phyloP scores from a whole-genome alignment of 2,888 invertebrate genomes.

The Drosophila differens region DNA sequence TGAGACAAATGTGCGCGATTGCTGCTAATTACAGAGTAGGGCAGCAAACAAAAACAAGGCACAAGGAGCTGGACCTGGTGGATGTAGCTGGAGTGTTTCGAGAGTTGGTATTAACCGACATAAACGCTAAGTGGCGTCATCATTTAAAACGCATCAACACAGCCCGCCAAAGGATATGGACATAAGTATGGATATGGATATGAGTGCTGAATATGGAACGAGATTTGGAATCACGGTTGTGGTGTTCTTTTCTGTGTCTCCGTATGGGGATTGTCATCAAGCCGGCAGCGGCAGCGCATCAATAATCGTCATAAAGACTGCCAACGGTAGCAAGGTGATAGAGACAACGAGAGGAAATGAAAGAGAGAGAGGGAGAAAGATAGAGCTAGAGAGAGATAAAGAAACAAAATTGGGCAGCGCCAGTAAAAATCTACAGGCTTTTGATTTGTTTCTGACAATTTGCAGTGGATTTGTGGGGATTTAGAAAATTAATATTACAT shows the following conservation, averaged over 20 bases:
- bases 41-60: neutral
- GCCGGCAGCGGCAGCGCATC: conserved; percentile 71
- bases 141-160: conserved; percentile 83
- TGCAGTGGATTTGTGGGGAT: neutral
- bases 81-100: conserved; percentile 14
- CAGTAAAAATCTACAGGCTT: neutral
- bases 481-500: neutral
- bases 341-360: neutral
- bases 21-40: conserved; percentile 76
- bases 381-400: neutral
- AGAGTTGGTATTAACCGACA: conserved; percentile 75
- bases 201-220: conserved; percentile 21
- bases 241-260: neutral
- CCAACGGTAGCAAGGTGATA: conserved; percentile 63
- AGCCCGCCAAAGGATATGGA: conserved; percentile 67
- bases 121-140: conserved; percentile 85
- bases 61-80: conserved; percentile 15
- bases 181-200: conserved; percentile 29
- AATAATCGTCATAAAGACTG: conserved; percentile 79
- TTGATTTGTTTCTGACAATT: conserved; percentile 14
- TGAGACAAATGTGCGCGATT: conserved; percentile 79
- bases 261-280: conserved; percentile 76
- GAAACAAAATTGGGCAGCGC: neutral
- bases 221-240: conserved; percentile 12
- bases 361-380: neutral